A percentile compares a stretch with the other conserved stretches of the same genome.
Conservation (phyloP, 2,888 invertebrate genomes). For the Clanis bilineata region DNA sequence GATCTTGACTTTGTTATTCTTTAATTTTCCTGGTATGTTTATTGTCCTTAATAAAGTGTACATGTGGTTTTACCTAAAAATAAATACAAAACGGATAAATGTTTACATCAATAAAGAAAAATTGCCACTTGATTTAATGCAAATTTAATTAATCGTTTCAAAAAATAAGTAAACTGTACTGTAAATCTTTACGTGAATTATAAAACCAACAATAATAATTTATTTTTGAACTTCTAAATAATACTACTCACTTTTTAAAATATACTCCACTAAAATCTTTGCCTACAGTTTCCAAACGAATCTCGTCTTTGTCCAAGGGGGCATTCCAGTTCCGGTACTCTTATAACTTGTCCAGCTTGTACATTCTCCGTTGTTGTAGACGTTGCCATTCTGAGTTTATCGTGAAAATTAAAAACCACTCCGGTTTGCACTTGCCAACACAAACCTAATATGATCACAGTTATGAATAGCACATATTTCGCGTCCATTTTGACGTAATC, state of each 20-base stretch:
- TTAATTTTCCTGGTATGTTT: not conserved
- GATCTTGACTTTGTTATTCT: not conserved
- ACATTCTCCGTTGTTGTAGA: conserved; percentile 31
- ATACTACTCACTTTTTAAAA: not conserved
- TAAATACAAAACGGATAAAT: not conserved
- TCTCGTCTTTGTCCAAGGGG: conserved; percentile 52
- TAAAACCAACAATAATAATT: not conserved
- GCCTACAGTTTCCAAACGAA: conserved; percentile 48
- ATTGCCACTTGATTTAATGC: not conserved
- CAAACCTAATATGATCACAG: conserved; percentile 36
- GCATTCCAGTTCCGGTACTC: conserved; percentile 57
- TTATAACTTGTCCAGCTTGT: conserved; percentile 55
- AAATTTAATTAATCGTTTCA: not conserved
- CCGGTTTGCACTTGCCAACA: conserved; percentile 32
- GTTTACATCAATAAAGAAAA: not conserved
- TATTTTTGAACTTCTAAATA: not conserved
- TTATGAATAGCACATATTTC: conserved; percentile 45
- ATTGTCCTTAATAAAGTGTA: not conserved
- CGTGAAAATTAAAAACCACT: conserved; percentile 51
- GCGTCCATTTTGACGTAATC: conserved; percentile 55
- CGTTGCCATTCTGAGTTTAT: conserved; percentile 46
- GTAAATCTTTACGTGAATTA: too few species aligned
- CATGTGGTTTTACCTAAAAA: not conserved
- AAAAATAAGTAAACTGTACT: not conserved
- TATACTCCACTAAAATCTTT: conserved; percentile 45